A percentile compares a stretch with the other conserved stretches of the same genome.
Evolutionary conservation across 2,113 vertebrate genomes (phyloP).

Genomic region (Dunckerocampus dactyliophorus): DNA sequence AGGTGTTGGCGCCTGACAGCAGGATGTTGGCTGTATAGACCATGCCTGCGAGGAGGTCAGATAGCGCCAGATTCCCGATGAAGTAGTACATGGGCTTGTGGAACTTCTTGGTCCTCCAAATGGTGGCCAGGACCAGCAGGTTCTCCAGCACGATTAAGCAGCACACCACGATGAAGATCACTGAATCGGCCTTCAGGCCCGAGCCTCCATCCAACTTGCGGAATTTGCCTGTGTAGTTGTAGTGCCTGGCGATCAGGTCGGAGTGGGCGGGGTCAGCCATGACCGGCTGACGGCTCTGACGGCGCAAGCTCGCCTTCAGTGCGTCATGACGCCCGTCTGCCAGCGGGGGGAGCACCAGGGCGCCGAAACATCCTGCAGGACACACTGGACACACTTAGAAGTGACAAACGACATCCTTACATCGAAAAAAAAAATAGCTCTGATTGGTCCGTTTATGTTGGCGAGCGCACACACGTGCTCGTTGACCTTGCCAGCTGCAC

Average conservation of each 20-base stretch:
- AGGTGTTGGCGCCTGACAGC: conserved; percentile 91
- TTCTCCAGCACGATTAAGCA: conserved; percentile 97
- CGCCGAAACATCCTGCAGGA: too few species aligned
- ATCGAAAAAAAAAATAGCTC: too few species aligned
- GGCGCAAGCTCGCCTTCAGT: conserved; percentile 7
- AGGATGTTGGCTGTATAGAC: conserved; percentile 92
- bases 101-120: conserved; percentile 99
- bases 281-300: conserved; percentile 27
- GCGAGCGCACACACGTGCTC: too few species aligned
- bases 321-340: conserved; percentile 41
- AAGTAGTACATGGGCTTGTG: conserved; percentile 99
- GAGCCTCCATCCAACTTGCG: conserved; percentile 72
- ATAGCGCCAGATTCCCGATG: conserved; percentile 96
- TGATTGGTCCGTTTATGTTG: too few species aligned
- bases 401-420: too few species aligned
- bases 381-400: too few species aligned
- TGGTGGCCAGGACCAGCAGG: conserved; percentile 90
- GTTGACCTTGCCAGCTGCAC: too few species aligned
- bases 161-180: conserved; percentile 95
- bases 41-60: conserved; percentile 90
- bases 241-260: conserved; percentile 86
- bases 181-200: conserved; percentile 81
- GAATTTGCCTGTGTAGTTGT: conserved; percentile 93
- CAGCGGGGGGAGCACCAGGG: not conserved
- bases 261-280: conserved; percentile 74